Evolutionary conservation across 2,888 invertebrate genomes (phyloP).

Genomic region (Ferdinandea cuprea): DNA sequence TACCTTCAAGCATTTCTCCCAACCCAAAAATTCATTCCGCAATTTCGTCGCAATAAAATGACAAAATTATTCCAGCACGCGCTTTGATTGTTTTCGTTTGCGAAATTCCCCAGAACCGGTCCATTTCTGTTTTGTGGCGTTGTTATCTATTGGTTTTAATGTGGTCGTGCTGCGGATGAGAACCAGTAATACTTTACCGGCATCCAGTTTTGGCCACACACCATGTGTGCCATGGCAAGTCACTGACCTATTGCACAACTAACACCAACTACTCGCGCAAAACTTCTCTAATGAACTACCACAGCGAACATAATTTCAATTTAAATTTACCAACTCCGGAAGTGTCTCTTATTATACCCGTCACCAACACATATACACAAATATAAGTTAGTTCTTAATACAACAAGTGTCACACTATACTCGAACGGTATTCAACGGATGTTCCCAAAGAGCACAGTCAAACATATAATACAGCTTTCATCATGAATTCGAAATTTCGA

Average conservation of each 20-base stretch:
- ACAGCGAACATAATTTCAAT: constrained; percentile 7
- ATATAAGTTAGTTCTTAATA: background rate
- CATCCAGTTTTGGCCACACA: constrained; percentile 14
- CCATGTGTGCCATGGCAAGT: constrained; percentile 8
- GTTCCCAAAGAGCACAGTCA: constrained; percentile 32
- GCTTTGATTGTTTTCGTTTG: constrained; percentile 27
- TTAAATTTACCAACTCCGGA: constrained; percentile 57
- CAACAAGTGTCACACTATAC: constrained; percentile 13
- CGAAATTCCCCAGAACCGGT: constrained; percentile 42
- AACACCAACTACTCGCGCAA: background rate
- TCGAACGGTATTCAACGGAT: constrained; percentile 47
- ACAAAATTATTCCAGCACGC: constrained; percentile 26
- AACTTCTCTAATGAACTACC: constrained; percentile 42
- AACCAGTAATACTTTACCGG: constrained; percentile 1
- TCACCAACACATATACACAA: constrained; percentile 13
- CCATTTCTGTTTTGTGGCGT: constrained; percentile 3
- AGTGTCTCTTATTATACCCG: constrained; percentile 39
- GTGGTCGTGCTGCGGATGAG: constrained; percentile 15
- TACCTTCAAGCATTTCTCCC: too few relatives aligned
- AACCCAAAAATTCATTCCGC: background rate
- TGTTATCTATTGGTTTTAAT: constrained; percentile 5
- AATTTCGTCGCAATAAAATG: constrained; percentile 23
- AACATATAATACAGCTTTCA: constrained; percentile 38
- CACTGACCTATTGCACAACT: constrained; percentile 41
- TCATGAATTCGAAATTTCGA: constrained; percentile 35